A percentile compares a stretch with the other conserved stretches of the same genome.
phyloP scores from a whole-genome alignment of 2,888 invertebrate genomes.

The Polyommatus icarus region DNA sequence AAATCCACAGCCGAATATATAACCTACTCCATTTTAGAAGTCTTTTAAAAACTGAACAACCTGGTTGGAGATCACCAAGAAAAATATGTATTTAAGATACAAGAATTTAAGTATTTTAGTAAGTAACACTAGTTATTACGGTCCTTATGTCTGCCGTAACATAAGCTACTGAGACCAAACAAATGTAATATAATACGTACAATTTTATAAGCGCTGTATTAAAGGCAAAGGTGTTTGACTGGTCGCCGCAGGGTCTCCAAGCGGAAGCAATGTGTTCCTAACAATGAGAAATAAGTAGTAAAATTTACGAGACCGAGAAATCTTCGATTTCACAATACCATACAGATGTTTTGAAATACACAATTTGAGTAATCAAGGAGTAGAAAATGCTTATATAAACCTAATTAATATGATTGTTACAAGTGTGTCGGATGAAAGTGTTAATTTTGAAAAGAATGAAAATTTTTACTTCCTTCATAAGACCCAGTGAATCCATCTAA shows the following conservation, averaged over 20 bases:
- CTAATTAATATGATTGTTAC: constrained; percentile 8
- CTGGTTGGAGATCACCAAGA: too few relatives aligned
- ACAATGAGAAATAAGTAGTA: constrained; percentile 15
- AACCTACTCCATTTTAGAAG: too few relatives aligned
- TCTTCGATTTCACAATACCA: neutral
- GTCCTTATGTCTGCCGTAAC: neutral
- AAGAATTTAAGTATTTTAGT: too few relatives aligned
- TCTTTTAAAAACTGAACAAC: too few relatives aligned
- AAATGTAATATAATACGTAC: constrained; percentile 7
- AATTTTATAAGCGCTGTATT: neutral
- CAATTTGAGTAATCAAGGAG: constrained; percentile 21
- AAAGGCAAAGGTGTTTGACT: constrained; percentile 18
- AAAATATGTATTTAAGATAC: too few relatives aligned
- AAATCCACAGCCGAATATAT: too few relatives aligned
- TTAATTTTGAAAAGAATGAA: constrained; percentile 21
- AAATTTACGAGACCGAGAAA: neutral
- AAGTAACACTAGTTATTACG: neutral
- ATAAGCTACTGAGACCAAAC: neutral
- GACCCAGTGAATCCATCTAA: constrained; percentile 31
- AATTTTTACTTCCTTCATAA: constrained; percentile 26
- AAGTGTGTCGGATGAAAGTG: constrained; percentile 27
- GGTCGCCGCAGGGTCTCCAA: neutral
- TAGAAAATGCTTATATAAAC: constrained; percentile 18
- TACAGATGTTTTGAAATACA: neutral
- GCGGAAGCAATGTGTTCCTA: constrained; percentile 7